Evolutionary conservation across 2,113 vertebrate species (phyloP).

Genomic region (Panurus biarmicus): DNA sequence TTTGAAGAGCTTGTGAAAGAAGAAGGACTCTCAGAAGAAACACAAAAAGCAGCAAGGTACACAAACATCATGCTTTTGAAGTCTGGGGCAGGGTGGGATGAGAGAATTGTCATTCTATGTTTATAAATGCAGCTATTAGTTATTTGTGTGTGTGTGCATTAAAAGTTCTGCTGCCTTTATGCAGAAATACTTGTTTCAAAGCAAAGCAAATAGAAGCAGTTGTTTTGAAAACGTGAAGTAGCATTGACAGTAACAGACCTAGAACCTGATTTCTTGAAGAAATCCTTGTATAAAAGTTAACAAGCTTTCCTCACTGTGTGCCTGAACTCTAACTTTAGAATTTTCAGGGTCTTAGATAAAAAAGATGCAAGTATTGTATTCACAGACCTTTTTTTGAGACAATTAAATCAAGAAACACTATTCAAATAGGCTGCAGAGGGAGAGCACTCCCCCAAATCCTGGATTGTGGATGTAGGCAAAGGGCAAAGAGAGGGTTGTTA

Average conservation of each 20-base stretch:
- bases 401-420: background rate
- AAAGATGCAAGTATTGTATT: background rate
- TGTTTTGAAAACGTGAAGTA: background rate
- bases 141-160: background rate
- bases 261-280: background rate
- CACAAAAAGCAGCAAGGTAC: conserved; percentile 88
- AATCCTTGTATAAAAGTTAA: background rate
- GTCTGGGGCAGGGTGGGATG: background rate
- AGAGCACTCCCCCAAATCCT: too few relatives aligned
- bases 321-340: background rate
- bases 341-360: background rate
- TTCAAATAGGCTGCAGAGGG: background rate
- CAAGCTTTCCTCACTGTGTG: fast-evolving
- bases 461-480: background rate
- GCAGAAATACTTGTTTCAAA: background rate
- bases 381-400: background rate
- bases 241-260: background rate
- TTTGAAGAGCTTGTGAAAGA: conserved; percentile 98
- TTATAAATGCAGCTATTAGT: background rate
- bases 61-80: background rate
- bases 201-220: background rate
- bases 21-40: conserved; percentile 91
- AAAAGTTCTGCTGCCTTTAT: background rate
- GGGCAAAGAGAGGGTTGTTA: background rate
- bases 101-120: background rate